Conservation (phyloP, 30 jellyfish, hydroid and myxozoan genomes). For the Rhopilema esculentum region DNA sequence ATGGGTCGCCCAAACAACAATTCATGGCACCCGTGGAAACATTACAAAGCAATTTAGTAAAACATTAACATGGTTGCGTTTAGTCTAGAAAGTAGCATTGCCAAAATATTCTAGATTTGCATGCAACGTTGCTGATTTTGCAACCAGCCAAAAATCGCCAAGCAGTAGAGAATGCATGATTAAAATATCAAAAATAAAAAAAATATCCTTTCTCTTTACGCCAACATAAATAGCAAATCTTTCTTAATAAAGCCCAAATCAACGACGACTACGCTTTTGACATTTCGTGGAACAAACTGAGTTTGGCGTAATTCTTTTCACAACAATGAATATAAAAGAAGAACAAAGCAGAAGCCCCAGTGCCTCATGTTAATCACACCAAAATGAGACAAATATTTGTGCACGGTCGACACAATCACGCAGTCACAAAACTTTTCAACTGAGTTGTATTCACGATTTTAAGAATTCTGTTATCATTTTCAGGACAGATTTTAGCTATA, state of each 20-base stretch:
- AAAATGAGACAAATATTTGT: too few species aligned
- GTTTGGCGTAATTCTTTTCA: neutral
- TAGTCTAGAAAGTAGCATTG: too few species aligned
- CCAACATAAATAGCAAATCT: slow-evolving; percentile 49
- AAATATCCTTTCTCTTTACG: slow-evolving; percentile 31
- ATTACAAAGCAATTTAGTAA: too few species aligned
- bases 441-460: neutral
- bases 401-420: too few species aligned
- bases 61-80: too few species aligned
- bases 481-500: too few species aligned
- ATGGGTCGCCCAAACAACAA: too few species aligned
- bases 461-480: neutral
- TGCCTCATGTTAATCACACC: neutral
- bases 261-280: neutral
- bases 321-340: neutral
- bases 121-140: neutral
- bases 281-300: neutral
- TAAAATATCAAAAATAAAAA: slow-evolving; percentile 42
- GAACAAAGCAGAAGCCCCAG: neutral
- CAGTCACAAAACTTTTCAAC: too few species aligned
- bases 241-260: neutral
- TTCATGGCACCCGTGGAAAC: too few species aligned
- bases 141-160: neutral
- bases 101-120: too few species aligned
- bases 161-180: slow-evolving; percentile 19